These are phyloP conservation scores for Callocephalon fimbriatum DNA, from an alignment of 2,113 vertebrate species.

Conservation along the genomic window DNA sequence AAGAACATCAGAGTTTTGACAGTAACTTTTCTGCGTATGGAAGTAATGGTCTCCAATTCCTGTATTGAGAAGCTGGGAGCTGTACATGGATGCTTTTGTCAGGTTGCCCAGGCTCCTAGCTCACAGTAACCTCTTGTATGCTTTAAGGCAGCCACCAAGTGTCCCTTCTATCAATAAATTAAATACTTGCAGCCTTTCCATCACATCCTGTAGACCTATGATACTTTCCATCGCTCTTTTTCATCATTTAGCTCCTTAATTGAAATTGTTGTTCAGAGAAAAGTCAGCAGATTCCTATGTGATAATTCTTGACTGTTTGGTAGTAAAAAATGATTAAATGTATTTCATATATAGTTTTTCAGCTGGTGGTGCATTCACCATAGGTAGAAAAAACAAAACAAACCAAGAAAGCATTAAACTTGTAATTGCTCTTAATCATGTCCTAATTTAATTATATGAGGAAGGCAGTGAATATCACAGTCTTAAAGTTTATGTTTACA, in stretches of 20 bases:
- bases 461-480: not conserved
- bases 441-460: not conserved
- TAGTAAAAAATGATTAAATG: not conserved
- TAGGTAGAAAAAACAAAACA: not conserved
- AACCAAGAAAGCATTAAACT: not conserved
- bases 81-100: not conserved
- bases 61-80: not conserved
- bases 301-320: not conserved
- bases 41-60: not conserved
- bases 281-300: not conserved
- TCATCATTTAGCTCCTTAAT: not conserved
- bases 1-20: not conserved
- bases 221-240: not conserved
- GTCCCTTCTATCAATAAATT: not conserved
- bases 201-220: not conserved
- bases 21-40: not conserved
- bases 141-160: not conserved
- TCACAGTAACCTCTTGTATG: not conserved
- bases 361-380: not conserved
- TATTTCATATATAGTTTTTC: not conserved
- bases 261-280: not conserved
- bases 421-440: not conserved
- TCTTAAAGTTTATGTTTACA: not conserved
- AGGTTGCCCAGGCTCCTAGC: not conserved
- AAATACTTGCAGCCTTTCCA: not conserved